Percentiles rank a stretch among this genome's conserved stretches.
Conservation (phyloP, 2,888 invertebrate species). For the Mongoloraphidia duomilia region DNA sequence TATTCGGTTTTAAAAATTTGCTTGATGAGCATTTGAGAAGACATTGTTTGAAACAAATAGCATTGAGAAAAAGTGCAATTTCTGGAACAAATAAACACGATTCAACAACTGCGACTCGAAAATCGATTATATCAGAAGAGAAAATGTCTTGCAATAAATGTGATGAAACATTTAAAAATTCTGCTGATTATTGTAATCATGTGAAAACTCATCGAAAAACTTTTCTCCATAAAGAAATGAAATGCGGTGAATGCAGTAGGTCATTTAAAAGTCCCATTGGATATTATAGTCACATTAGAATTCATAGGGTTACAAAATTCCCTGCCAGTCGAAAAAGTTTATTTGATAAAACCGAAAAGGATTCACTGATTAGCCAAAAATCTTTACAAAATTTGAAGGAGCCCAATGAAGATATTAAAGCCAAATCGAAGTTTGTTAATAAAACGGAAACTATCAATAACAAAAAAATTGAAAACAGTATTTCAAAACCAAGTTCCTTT, state of each 20-base stretch:
- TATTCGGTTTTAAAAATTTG: conserved; percentile 22
- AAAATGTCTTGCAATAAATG: conserved; percentile 22
- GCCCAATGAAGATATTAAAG: too few species aligned
- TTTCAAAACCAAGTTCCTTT: too few species aligned
- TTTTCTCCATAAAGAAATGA: not conserved
- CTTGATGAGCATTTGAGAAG: conserved; percentile 23
- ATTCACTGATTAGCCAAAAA: too few species aligned
- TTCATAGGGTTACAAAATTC: too few species aligned
- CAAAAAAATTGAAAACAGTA: too few species aligned
- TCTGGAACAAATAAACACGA: too few species aligned
- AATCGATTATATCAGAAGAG: not conserved
- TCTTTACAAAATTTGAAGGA: too few species aligned
- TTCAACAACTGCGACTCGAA: not conserved
- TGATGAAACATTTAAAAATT: conserved; percentile 22
- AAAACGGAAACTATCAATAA: too few species aligned
- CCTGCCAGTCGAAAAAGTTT: too few species aligned
- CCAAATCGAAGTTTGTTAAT: too few species aligned
- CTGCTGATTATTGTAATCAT: not conserved
- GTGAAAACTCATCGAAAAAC: not conserved
- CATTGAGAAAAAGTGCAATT: not conserved
- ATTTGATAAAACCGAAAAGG: too few species aligned
- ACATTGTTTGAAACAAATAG: conserved; percentile 22
- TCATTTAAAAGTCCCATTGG: not conserved
- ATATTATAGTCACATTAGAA: not conserved
- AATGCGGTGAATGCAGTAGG: not conserved